Evolutionary conservation across 2,797 vertebrate genomes (phyloP).

Genomic region (Adrianichthys oophorus): DNA sequence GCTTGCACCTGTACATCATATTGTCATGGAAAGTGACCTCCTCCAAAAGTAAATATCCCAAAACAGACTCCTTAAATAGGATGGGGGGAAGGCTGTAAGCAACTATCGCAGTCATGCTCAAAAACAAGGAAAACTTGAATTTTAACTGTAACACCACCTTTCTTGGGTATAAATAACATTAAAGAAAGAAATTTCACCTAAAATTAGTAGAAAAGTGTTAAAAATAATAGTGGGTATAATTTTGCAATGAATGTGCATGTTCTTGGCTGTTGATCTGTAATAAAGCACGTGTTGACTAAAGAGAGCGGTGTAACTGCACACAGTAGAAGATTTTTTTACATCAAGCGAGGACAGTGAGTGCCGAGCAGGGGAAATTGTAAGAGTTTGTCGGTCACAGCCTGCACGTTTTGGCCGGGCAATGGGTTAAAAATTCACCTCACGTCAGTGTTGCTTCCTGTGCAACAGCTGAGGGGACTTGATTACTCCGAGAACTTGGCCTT

Average conservation of each 20-base stretch:
- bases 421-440: slow-evolving; percentile 18
- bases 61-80: too few relatives aligned
- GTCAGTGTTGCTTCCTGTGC: slow-evolving; percentile 16
- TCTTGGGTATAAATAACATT: too few relatives aligned
- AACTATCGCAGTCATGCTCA: too few relatives aligned
- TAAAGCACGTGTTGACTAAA: slow-evolving; percentile 9
- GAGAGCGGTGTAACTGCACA: slow-evolving; percentile 22
- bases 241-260: not conserved
- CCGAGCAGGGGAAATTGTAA: slow-evolving; percentile 17
- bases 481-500: slow-evolving; percentile 14
- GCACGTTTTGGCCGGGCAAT: slow-evolving; percentile 13
- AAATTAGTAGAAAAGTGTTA: too few relatives aligned
- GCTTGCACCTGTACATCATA: too few relatives aligned
- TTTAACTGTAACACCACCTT: too few relatives aligned
- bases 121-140: too few relatives aligned
- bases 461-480: slow-evolving; percentile 35
- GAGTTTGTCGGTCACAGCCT: slow-evolving; percentile 9
- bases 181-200: too few relatives aligned
- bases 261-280: not conserved
- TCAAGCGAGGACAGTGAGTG: slow-evolving; percentile 17
- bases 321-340: not conserved
- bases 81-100: too few relatives aligned
- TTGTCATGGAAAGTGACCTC: too few relatives aligned
- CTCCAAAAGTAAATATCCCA: too few relatives aligned
- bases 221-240: too few relatives aligned